Conservation (phyloP, 2,888 invertebrate genomes). For the Drosophila phalerata region DNA sequence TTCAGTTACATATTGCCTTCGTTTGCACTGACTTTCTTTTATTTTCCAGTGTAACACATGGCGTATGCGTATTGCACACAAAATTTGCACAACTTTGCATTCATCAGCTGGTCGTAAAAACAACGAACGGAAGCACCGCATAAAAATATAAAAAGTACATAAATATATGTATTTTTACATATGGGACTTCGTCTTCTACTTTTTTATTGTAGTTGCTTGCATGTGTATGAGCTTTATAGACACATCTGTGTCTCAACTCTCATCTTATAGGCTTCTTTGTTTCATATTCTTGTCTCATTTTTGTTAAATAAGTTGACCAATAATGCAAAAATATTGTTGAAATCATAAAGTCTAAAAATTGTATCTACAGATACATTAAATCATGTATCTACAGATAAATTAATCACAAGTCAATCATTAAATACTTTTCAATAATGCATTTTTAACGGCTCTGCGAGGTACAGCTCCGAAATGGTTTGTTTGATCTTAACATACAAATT, state of each 20-base stretch:
- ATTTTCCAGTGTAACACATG: conserved; percentile 59
- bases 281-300: conserved; percentile 10
- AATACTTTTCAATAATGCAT: background rate
- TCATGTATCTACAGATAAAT: background rate
- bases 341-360: conserved; percentile 19
- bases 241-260: conserved; percentile 27
- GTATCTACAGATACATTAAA: too few species aligned
- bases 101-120: conserved; percentile 69
- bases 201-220: conserved; percentile 5
- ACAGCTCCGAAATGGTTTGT: too few species aligned
- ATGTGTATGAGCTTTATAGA: too few species aligned
- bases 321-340: conserved; percentile 40
- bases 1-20: conserved; percentile 13
- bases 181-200: background rate
- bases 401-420: background rate
- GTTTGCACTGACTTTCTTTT: conserved; percentile 5
- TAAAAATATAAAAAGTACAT: conserved; percentile 20
- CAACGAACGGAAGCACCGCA: conserved; percentile 15
- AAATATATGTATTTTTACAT: background rate
- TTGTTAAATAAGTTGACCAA: conserved; percentile 53
- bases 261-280: conserved; percentile 8
- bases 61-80: conserved; percentile 66
- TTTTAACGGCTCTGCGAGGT: too few species aligned
- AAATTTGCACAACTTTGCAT: conserved; percentile 71
- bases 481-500: too few species aligned